A percentile compares a stretch with the other conserved stretches of the same genome.
Evolutionary conservation across 2,888 invertebrate genomes (phyloP).

Genomic region (Epiperipatus broadwayi): DNA sequence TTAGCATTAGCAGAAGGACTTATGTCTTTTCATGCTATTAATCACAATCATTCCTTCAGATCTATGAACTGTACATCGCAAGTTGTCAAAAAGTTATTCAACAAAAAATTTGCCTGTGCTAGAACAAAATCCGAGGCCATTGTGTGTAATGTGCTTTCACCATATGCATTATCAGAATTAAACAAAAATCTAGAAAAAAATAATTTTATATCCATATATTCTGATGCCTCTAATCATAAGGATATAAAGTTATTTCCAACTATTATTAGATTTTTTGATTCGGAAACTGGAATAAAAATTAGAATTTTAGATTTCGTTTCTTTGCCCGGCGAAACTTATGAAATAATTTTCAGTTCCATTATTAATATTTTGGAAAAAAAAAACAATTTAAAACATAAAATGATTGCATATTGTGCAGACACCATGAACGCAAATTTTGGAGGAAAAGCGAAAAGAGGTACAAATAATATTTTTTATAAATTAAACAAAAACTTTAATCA

Average conservation of each 20-base stretch:
- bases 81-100: constrained; percentile 11
- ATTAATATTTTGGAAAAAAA: constrained; percentile 12
- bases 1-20: background rate
- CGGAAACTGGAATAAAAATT: constrained; percentile 10
- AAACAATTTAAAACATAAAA: constrained; percentile 11
- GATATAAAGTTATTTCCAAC: constrained; percentile 12
- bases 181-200: constrained; percentile 10
- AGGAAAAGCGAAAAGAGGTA: constrained; percentile 18
- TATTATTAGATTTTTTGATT: constrained; percentile 11
- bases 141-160: constrained; percentile 12
- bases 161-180: constrained; percentile 12
- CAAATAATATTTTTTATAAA: constrained; percentile 20
- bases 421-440: constrained; percentile 20
- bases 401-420: constrained; percentile 13
- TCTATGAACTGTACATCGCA: constrained; percentile 13
- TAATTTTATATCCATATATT: constrained; percentile 13
- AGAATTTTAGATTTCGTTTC: constrained; percentile 11
- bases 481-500: constrained; percentile 18
- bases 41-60: constrained; percentile 10
- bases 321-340: constrained; percentile 11
- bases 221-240: constrained; percentile 12
- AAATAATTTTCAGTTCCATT: constrained; percentile 15
- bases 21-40: constrained; percentile 11
- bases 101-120: constrained; percentile 11
- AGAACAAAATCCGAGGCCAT: constrained; percentile 13